Evolutionary conservation across 2,888 invertebrate genomes (phyloP), one percentile per base, ranked within the genome.

Genomic region (Piscicola geometra): DNA sequence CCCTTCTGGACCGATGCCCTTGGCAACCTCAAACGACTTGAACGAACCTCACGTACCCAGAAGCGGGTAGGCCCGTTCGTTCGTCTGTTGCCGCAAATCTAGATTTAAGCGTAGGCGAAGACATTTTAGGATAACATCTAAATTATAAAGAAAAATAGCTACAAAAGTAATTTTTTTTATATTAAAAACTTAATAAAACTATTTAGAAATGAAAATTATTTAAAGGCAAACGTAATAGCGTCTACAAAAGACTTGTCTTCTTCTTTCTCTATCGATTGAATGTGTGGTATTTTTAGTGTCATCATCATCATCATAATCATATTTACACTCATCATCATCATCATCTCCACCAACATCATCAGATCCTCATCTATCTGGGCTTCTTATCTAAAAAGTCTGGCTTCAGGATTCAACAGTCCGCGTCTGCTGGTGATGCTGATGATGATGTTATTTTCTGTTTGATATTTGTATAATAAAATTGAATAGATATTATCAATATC

Each of bases 301-400:
- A 33, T 21, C 32, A 33, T 68, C 30, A 32, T 68, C 21, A 3
- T 28, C 33, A 68, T 28, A 32, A 28, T 28, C 21, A 30, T 21
- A 68, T 68, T 68, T 12, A 68, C 9, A 3, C 12, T 21, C 33
- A 21, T 21, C 30, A 28, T 68, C 30, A 68, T 68, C 33, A 33
- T 21, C 33, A 12, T 28, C 21, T 28, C 5, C 30, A 68, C 68
- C 68, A 30, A 9, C n/a, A 68, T 71, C 71, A 60, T 18, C 79
- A 85, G 86, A 82, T 86, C 72, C 77, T 86, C 41, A 81, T 86
- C 32, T 85, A 86, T 80, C 80, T 86, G 32, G 86, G 86, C 9
- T 81, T 86, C 60, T 80, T 86, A 32, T 84, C 85, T n/a, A 84
- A 84, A 76, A 85, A 85, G 77, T 82, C 85, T 1, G 84, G 83